Base-by-base conservation (phyloP, 2,113 vertebrate species). In the Callaeas wilsoni region DNA sequence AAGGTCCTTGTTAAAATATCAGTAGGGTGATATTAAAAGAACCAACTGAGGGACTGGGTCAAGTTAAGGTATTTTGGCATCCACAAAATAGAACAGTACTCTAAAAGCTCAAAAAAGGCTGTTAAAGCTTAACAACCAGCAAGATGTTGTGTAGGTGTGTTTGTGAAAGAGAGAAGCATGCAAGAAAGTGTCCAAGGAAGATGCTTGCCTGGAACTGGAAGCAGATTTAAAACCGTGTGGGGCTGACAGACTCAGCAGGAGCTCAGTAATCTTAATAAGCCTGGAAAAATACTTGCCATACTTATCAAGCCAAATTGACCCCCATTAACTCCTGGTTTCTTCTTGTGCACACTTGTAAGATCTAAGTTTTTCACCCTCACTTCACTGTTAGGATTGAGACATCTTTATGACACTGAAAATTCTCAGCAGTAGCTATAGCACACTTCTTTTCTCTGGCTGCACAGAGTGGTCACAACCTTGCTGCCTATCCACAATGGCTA, bases 111-210 rank as follows among this genome's bases (percentile, higher is more conserved):
- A 74, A 44, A 94, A 95, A 94, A 96, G 78, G 74, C 62, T 46
- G 78, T 32, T 89, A 77, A 89, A 87, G 26, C 46, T 80, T 95
- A 69, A 83, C 85, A 90, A 83, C 41, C 37, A 86, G 57, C 81
- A 96, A 96, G 96, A 91, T 94, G 82, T 79, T 93, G 87, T 75
- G 96, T 96, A 92, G 96, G 95, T 95, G 95, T 93, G 64, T 93
- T 95, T 90, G 80, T 71, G 96, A 90, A 93, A 88, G 75, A 73
- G 71, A 63, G 52, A 93, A 81, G 44, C 65, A 75, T 15, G 52
- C 84, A 84, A 88, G 52, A 88, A 93, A 93, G 33, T 56, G 52
- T 75, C 80, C 89, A 78, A 52, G 86, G 86, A 96, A 93, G 56
- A 62, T 1, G 1, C 84, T 90, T n/a, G 47, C 90, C 63, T 89